Evolutionary conservation across 2,888 invertebrate genomes (phyloP).

Genomic region (Calliopum simillimum): DNA sequence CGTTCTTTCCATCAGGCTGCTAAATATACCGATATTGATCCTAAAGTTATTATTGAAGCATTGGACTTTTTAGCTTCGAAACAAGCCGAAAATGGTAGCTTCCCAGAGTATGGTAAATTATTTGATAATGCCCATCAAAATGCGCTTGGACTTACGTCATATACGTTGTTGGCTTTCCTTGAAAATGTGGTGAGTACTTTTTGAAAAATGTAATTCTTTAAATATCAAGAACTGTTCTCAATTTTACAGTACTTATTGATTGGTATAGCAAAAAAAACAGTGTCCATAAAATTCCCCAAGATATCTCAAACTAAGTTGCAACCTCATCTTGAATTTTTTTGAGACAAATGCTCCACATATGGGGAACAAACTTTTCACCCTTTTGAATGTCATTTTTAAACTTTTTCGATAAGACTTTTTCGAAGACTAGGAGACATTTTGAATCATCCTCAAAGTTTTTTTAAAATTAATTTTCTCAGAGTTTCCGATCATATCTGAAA

Average conservation of each 20-base stretch:
- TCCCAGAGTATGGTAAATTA: constrained; percentile 83
- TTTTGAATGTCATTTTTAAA: too few species aligned
- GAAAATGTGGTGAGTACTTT: constrained; percentile 71
- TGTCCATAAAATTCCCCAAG: too few species aligned
- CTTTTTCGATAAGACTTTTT: too few species aligned
- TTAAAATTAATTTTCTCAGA: too few species aligned
- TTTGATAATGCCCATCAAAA: constrained; percentile 72
- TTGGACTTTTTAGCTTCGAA: constrained; percentile 78
- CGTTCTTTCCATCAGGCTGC: constrained; percentile 82
- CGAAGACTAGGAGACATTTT: too few species aligned
- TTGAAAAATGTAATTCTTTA: not conserved
- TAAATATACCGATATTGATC: constrained; percentile 78
- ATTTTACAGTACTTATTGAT: constrained; percentile 48
- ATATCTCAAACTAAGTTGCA: too few species aligned
- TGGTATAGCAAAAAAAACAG: too few species aligned
- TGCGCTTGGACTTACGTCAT: constrained; percentile 84
- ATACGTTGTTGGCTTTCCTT: constrained; percentile 79
- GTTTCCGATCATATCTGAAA: too few species aligned
- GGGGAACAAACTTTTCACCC: too few species aligned
- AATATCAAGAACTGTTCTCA: not conserved
- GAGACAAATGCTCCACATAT: too few species aligned
- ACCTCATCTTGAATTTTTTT: too few species aligned
- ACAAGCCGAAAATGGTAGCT: constrained; percentile 81
- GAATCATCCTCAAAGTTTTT: too few species aligned
- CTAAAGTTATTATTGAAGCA: constrained; percentile 74